phyloP scores from a whole-genome alignment of 2,113 vertebrate species.

The Sinosuthora webbiana region DNA sequence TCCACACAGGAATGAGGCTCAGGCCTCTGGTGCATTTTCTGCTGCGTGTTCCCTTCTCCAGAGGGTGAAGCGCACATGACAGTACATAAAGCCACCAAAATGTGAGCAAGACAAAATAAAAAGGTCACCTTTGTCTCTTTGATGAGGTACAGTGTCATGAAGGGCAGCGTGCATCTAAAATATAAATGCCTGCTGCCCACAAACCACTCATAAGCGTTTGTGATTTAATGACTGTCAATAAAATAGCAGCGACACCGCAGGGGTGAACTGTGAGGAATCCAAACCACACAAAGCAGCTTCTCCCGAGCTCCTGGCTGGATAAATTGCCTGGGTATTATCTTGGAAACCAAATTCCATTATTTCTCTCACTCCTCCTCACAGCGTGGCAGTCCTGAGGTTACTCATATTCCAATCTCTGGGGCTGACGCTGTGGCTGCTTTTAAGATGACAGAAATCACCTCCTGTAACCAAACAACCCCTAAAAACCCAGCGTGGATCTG shows the following conservation, averaged over 20 bases:
- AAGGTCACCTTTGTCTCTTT: not conserved
- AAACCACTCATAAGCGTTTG: not conserved
- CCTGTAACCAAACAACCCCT: not conserved
- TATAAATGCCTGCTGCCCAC: conserved; percentile 1
- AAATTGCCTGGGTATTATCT: not conserved
- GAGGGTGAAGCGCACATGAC: not conserved
- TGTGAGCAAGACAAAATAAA: not conserved
- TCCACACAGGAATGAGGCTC: not conserved
- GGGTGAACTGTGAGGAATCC: not conserved
- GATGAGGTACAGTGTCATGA: not conserved
- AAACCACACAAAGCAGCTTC: not conserved
- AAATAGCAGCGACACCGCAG: not conserved
- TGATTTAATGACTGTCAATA: not conserved
- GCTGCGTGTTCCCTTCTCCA: not conserved
- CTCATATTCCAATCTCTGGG: not conserved
- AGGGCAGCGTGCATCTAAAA: not conserved
- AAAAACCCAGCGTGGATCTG: not conserved
- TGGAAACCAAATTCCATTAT: not conserved
- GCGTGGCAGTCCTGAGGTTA: not conserved
- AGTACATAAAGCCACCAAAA: not conserved
- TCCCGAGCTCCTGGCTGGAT: not conserved
- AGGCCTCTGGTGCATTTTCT: not conserved
- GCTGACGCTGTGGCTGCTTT: not conserved
- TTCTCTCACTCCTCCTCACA: not conserved
- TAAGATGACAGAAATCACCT: not conserved